Evolutionary conservation across 2,113 vertebrate genomes (phyloP), one percentile per base, ranked within the genome.

Genomic region (Dascyllus trimaculatus): DNA sequence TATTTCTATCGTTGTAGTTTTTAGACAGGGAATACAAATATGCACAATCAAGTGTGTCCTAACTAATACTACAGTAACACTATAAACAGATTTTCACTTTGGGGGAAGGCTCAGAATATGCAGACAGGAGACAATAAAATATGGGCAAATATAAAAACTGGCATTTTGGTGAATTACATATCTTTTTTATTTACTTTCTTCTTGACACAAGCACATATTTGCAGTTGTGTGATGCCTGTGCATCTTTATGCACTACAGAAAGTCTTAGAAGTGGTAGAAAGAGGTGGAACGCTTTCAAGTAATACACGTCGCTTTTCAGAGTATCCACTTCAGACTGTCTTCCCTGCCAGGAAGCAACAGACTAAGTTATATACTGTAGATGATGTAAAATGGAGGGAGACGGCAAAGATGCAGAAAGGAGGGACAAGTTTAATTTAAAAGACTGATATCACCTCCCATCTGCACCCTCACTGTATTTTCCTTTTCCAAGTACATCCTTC

Each of bases 371-470:
- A 62, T 65, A n/a, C n/a, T n/a, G n/a, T n/a, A 70, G 63, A 71
- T 61, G 38, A 78, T 78, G 38, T 18, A 11, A 80, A 75, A 65
- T 21, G 11, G 63, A 35, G 17, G 26, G 22, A 62, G 59, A 73
- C 29, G 4, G 75, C 49, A 79, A 57, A 60, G 63, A 75, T 68
- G 60, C 38, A 14, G 58, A 56, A 63, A 81, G 72, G 48, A 61
- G 71, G 54, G 40, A 61, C 24, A 60, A 21, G 53, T 83, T 66
- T 78, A 68, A 89, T 87, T 80, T 85, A 71, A 68, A 78, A 80
- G 80, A 88, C 64, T 56, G 77, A 77, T 85, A 81, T 60, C 71
- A 11, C 60, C 58, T 65, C 32, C 26, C 52, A 68, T 83, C 52
- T 73, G 61, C 68, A 26, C 60, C 74, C 25, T 57, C 29, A 15